Evolutionary conservation across 37 sponge, comb jelly and placozoan genomes (phyloP), one percentile per base, ranked within the genome.

Genomic region (Cliona cf. orientalis): DNA sequence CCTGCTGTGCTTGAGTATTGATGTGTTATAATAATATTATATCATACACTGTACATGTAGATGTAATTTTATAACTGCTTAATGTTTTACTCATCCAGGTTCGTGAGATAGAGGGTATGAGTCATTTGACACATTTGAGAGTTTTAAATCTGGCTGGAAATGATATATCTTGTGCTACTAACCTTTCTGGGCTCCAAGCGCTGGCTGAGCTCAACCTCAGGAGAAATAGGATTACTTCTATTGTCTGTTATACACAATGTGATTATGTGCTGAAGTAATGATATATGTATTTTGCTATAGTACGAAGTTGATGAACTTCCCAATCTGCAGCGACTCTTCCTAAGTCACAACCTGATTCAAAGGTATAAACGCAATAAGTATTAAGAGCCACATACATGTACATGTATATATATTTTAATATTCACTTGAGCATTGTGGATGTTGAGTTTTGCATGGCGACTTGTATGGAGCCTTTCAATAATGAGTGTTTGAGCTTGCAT

Each of bases 71-170:
- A 19, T 11, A 19, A 17, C 17, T 11, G 11, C 11, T 49, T 49
- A 17, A 49, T 49, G 14, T 49, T 19, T 49, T 49, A 21, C 46
- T 31, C 34, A 45, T 55, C 9, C 68, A 97, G 93, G 91, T 98
- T 21, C 71, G 66, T 36, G 88, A 90, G 22, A 67, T 98, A 1
- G 94, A 96, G 69, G 80, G 85, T 41, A 71, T 98, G 82, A 56
- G 58, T 29, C 87, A 94, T 66, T 63, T 96, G 19, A 28, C 61
- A 29, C 90, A 94, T 46, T 73, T 98, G 45, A 69, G 99, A 43
- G 95, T 98, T 7, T 87, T 98, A 38, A 96, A 98, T 60, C 46
- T 98, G 57, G 96, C 99, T 35, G 99, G 99, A 26, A 98, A 98
- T 74, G 79, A 92, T 61, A 84, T 98, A 22, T 83, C 90, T 0